phyloP scores from a whole-genome alignment of 2,113 vertebrate species.

The Proterorhinus semilunaris region DNA sequence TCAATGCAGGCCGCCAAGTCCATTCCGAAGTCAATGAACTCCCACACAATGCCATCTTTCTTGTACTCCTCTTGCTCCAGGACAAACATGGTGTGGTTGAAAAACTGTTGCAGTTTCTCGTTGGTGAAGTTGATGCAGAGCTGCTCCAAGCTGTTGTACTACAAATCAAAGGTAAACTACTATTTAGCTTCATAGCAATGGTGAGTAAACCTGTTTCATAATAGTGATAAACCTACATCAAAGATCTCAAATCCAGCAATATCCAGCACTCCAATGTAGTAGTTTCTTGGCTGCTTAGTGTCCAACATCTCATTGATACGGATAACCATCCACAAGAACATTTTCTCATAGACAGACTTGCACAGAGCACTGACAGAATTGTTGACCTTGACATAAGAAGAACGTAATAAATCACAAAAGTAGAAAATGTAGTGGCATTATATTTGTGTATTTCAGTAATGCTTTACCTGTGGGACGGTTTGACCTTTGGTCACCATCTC shows the following conservation, averaged over 20 bases:
- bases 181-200: no score
- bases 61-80: conserved; percentile 89
- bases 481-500: conserved; percentile 71
- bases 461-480: conserved; percentile 69
- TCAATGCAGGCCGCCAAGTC: conserved; percentile 88
- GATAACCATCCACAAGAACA: conserved; percentile 82
- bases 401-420: no score
- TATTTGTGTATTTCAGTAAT: no score
- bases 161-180: background rate
- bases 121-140: conserved; percentile 87
- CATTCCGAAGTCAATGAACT: conserved; percentile 89
- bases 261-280: conserved; percentile 80
- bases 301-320: conserved; percentile 81
- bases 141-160: conserved; percentile 87
- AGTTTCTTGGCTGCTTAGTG: conserved; percentile 74
- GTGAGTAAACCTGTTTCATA: no score
- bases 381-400: conserved; percentile 59
- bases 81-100: conserved; percentile 83
- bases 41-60: conserved; percentile 86
- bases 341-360: conserved; percentile 79
- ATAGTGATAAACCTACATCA: conserved; percentile 62
- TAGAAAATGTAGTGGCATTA: no score
- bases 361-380: conserved; percentile 73
- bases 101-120: conserved; percentile 87
- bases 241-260: conserved; percentile 83